Percentiles rank a stretch among this genome's conserved stretches.
These are phyloP conservation scores for Diadema setosum DNA, from an alignment of 35 echinoderm and acorn worm species.

Conservation along the genomic window DNA sequence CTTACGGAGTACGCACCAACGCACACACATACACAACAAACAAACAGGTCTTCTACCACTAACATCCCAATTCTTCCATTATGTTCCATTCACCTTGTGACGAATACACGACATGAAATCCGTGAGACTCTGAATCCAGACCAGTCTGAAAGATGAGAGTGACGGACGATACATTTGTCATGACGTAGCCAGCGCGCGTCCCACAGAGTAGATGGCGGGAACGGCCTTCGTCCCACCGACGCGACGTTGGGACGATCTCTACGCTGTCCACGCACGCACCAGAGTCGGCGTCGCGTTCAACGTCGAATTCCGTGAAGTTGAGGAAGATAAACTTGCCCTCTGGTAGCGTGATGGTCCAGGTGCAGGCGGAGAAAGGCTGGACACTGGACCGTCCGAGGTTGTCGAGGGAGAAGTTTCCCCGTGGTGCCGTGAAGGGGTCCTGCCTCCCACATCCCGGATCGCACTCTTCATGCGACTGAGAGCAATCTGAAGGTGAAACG, in stretches of 20 bases:
- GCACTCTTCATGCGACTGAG: slow-evolving; percentile 29
- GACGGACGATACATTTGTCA: slow-evolving; percentile 52
- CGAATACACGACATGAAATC: slow-evolving; percentile 59
- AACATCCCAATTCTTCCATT: no score
- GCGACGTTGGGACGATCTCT: slow-evolving; percentile 10
- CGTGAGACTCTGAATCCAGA: slow-evolving; percentile 54
- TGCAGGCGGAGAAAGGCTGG: slow-evolving; percentile 68
- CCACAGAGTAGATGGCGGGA: slow-evolving; percentile 55
- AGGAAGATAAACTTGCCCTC: slow-evolving; percentile 45
- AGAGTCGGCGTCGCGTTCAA: not conserved
- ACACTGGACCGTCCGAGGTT: slow-evolving; percentile 19
- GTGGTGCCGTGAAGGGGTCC: slow-evolving; percentile 28
- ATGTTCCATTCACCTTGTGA: slow-evolving; percentile 35
- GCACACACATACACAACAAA: no score
- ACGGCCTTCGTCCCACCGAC: not conserved
- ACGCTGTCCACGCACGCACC: slow-evolving; percentile 54
- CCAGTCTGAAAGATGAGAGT: slow-evolving; percentile 67
- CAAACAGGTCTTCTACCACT: no score
- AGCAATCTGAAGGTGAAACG: slow-evolving; percentile 61
- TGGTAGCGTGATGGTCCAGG: slow-evolving; percentile 56
- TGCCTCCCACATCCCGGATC: slow-evolving; percentile 53
- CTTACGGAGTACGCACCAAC: no score
- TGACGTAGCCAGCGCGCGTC: slow-evolving; percentile 21
- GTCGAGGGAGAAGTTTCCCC: slow-evolving; percentile 33
- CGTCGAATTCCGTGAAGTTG: slow-evolving; percentile 69